phyloP scores from a whole-genome alignment of 2,113 vertebrate genomes.

The Sturnus vulgaris region DNA sequence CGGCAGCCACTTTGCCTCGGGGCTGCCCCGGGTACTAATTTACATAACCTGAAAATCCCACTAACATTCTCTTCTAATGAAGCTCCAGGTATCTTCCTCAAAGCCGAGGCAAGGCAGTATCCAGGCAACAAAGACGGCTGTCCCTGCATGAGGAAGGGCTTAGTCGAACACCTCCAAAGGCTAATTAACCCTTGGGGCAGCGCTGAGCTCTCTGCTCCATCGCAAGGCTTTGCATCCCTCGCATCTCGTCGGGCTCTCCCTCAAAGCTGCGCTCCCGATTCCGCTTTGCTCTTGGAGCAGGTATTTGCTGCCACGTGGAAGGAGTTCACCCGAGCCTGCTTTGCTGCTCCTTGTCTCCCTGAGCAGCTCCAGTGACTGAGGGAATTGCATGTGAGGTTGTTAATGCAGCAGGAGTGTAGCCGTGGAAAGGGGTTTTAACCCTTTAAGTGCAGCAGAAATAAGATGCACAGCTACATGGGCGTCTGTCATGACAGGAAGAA shows the following conservation, averaged over 20 bases:
- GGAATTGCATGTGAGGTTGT: not conserved
- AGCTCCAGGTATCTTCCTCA: constrained; percentile 18
- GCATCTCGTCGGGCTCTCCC: not conserved
- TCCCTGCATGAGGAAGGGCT: not conserved
- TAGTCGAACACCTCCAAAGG: not conserved
- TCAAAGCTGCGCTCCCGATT: not conserved
- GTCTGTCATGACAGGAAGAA: too few relatives aligned
- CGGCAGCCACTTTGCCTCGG: constrained; percentile 18
- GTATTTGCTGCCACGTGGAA: not conserved
- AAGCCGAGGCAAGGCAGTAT: not conserved
- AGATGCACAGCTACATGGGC: too few relatives aligned
- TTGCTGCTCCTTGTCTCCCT: not conserved
- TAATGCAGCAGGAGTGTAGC: too few relatives aligned
- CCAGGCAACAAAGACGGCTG: constrained; percentile 29
- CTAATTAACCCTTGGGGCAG: constrained; percentile 42
- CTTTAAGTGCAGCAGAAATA: too few relatives aligned
- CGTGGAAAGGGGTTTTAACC: too few relatives aligned
- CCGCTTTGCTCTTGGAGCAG: not conserved
- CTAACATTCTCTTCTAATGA: constrained; percentile 31
- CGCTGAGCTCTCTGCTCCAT: not conserved
- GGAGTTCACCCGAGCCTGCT: not conserved
- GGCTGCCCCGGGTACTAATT: constrained; percentile 39
- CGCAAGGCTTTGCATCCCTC: not conserved
- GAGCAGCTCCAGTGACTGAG: fast-evolving
- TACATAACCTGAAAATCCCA: constrained; percentile 12